Conservation (phyloP, 2,113 vertebrate genomes). For the Silurus meridionalis region DNA sequence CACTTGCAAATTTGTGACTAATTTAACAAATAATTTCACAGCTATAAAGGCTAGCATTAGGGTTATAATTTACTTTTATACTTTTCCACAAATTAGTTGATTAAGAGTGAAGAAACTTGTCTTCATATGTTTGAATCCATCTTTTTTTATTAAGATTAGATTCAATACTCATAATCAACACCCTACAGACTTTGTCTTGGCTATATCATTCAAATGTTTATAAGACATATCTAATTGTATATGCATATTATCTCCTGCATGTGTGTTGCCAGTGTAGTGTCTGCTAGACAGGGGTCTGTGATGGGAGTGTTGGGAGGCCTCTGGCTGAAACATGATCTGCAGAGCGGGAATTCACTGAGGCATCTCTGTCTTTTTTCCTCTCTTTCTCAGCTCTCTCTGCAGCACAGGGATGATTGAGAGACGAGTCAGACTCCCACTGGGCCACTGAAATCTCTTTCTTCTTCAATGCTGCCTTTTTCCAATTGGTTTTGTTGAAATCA, state of each 20-base stretch:
- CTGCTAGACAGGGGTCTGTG: constrained; percentile 45
- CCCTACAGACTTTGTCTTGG: not conserved
- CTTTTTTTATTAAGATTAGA: not conserved
- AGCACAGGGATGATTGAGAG: constrained; percentile 54
- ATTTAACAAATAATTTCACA: not conserved
- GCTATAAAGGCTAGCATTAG: not conserved
- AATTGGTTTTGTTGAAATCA: constrained; percentile 45
- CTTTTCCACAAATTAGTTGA: not conserved
- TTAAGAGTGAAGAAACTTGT: not conserved
- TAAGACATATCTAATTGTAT: constrained; percentile 5
- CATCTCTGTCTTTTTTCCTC: constrained; percentile 41
- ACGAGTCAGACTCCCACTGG: constrained; percentile 55
- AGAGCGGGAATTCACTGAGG: constrained; percentile 38
- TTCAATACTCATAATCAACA: not conserved
- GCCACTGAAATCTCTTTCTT: constrained; percentile 58
- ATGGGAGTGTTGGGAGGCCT: constrained; percentile 44
- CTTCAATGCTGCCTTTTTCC: constrained; percentile 46
- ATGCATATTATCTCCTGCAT: constrained; percentile 20
- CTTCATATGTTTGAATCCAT: not conserved
- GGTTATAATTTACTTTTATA: not conserved
- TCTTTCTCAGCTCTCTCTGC: constrained; percentile 42
- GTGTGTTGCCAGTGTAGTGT: constrained; percentile 35
- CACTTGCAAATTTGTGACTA: not conserved
- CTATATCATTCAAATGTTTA: not conserved
- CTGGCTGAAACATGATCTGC: constrained; percentile 53